Evolutionary conservation across 2,797 vertebrate species (phyloP), one percentile per base, ranked within the genome.

Genomic region (Enteromius viviparus): DNA sequence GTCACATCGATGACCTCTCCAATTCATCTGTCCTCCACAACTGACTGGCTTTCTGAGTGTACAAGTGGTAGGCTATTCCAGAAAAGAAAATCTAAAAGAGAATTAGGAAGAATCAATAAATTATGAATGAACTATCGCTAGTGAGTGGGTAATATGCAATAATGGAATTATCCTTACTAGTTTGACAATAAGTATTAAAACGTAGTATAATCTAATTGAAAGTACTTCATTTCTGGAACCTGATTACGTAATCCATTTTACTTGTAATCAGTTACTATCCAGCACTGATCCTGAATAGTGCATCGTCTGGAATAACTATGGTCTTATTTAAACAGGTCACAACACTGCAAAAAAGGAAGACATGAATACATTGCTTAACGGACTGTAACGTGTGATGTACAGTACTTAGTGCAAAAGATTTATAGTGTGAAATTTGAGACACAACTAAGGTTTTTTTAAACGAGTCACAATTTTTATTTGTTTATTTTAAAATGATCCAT

Each of bases 401-500:
- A 32, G 60, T 8, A 64, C 6, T 32, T 17, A 3, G 29, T 17
- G 26, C 55, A 60, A 26, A 60, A 23, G 10, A 58, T 9, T 7
- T 15, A 17, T 8, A 32, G 6, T 64, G 14, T 64, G 26, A 64
- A 64, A 62, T 32, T 6, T 62, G 23, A 62, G 26, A 60, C 23
- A 6, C 23, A 32, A 64, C 14, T 12, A 91, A 91, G 85, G 19
- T 68, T 34, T 32, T 7, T 69, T 76, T 0, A 47, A 74, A 29
- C 4, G 12, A 60, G n/a, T 60, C 58, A 60, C 23, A 64, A 62
- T 6, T 62, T 60, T 12, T 6, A 40, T 58, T 4, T 23, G 14
- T 94, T 94, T 94, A 94, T 94, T 94, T 85, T 14, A 51, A 37
- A n/a, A 88, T 71, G 76, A 90, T 89, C 15, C 29, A 78, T 72